Percentiles rank a stretch among this genome's conserved stretches.
These are phyloP conservation scores for Aspidiotus destructor DNA, from an alignment of 2,888 invertebrate species.

Conservation along the genomic window DNA sequence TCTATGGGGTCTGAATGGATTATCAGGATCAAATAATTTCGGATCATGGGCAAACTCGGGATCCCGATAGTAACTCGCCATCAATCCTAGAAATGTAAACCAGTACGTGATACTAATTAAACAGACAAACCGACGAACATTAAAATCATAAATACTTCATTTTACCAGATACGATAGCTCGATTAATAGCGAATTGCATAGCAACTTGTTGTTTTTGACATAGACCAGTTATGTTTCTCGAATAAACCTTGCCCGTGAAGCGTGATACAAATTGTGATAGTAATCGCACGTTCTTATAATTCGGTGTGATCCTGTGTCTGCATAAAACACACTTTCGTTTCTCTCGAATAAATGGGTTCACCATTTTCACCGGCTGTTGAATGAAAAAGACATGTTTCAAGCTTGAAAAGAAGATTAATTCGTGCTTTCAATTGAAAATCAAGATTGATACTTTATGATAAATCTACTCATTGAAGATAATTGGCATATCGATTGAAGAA, in stretches of 20 bases:
- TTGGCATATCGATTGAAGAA: too few relatives aligned
- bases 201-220: constrained; percentile 69
- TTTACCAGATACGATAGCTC: constrained; percentile 61
- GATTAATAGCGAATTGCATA: constrained; percentile 62
- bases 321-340: constrained; percentile 69
- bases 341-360: constrained; percentile 73
- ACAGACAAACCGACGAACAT: not conserved
- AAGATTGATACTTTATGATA: too few relatives aligned
- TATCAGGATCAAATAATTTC: constrained; percentile 78
- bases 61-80: constrained; percentile 75
- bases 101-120: not conserved
- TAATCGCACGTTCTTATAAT: constrained; percentile 84
- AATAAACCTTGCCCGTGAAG: constrained; percentile 86
- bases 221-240: constrained; percentile 84
- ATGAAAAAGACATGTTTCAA: constrained; percentile 16
- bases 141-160: not conserved
- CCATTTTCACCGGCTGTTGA: constrained; percentile 49
- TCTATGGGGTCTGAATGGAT: constrained; percentile 68
- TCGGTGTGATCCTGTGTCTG: constrained; percentile 64
- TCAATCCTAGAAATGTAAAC: constrained; percentile 49
- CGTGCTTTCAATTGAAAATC: not conserved
- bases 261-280: constrained; percentile 93
- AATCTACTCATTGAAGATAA: too few relatives aligned
- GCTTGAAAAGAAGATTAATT: not conserved
- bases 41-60: constrained; percentile 75